A percentile compares a stretch with the other conserved stretches of the same genome.
Conservation (phyloP, 1,140 invertebrate genomes). For the Acarapis woodi region DNA sequence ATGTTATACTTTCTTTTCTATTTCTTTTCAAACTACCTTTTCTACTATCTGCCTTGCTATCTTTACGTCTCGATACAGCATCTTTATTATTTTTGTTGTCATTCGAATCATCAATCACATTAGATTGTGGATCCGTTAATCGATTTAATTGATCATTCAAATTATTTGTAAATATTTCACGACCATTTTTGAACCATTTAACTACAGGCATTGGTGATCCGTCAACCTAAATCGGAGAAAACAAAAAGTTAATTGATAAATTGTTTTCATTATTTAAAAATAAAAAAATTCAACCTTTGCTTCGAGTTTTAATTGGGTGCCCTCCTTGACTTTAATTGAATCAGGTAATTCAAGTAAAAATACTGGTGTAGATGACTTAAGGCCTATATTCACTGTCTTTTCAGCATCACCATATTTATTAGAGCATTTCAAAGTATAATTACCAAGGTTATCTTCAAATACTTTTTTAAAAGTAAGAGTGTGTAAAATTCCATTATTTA, state of each 20-base stretch:
- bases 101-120: background rate
- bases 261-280: no score
- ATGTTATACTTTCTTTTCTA: conserved; percentile 66
- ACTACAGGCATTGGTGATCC: conserved; percentile 8
- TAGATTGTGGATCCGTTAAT: conserved; percentile 7
- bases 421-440: conserved; percentile 23
- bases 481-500: no score
- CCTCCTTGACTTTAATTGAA: background rate
- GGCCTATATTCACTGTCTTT: background rate
- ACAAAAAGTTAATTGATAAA: conserved; percentile 1
- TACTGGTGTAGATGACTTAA: background rate
- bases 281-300: no score
- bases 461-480: conserved; percentile 24
- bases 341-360: background rate
- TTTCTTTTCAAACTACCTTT: conserved; percentile 45
- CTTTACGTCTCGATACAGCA: background rate
- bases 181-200: conserved; percentile 26
- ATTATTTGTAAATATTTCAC: conserved; percentile 6
- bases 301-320: background rate
- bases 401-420: conserved; percentile 19
- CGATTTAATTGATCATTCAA: conserved; percentile 9
- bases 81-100: background rate
- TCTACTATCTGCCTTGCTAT: conserved; percentile 31
- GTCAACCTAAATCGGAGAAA: conserved; percentile 19
- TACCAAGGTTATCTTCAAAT: conserved; percentile 25